Base-by-base conservation (phyloP, 1,140 invertebrate species). In the Hyles euphorbiae region DNA sequence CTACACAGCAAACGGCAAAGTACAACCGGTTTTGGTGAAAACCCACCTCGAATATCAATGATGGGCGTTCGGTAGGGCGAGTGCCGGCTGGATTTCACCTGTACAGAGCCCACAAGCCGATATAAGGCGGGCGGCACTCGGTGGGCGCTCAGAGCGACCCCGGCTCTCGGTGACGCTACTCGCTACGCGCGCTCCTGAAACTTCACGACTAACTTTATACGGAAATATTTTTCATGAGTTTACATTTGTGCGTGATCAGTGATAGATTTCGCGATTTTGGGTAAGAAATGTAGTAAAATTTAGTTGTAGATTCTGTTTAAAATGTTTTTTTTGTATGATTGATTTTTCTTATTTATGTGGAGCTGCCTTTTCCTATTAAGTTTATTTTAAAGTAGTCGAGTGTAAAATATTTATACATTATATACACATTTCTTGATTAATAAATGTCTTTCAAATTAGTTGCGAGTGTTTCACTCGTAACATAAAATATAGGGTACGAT, bases 71-170 rank as follows among this genome's bases (percentile, higher is more conserved):
- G 22, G 22, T 40, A 40, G 36, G 36, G 36, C 36, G 36, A 40
- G 36, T 40, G 8, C 5, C 4, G 36, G 36, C 36, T 5, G 2
- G 36, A 5, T 5, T 5, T 5, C 4, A 40, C 36, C 36, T 40
- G 36, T 8, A 5, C 36, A 40, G 8, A 5, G 8, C 36, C 36
- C 36, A 8, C 36, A 40, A 22, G 22, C 22, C 22, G 22, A 22
- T 48, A 48, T 48, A 48, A 48, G 47, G 47, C 47, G 36, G 4
- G 5, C 4, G 4, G 36, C 36, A 40, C 36, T 1, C 12, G 58
- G 59, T 64, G 76, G 72, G 69, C 73, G 36, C 22, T 48, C 80
- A 84, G 74, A 84, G 64, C 70, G 71, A 46, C 58, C 55, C 61
- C 69, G 63, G 72, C 76, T 63, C 68, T 68, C 68, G 60, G 46